These are phyloP conservation scores for Eurypyga helias DNA, from an alignment of 2,113 vertebrate genomes.

Conservation along the genomic window DNA sequence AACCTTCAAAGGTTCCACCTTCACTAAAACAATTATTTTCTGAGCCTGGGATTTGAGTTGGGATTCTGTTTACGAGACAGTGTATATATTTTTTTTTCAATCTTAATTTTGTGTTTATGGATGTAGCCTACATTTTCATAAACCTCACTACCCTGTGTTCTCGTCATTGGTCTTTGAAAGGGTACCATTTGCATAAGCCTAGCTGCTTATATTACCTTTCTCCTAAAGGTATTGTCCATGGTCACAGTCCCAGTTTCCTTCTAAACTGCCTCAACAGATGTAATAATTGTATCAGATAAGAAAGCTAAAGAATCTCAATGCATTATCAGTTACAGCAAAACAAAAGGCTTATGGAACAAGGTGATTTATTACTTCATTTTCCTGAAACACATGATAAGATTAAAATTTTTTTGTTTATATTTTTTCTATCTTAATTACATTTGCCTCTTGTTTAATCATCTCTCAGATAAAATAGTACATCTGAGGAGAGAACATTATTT, in stretches of 20 bases:
- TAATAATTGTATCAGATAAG: not conserved
- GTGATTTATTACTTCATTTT: not conserved
- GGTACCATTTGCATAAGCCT: not conserved
- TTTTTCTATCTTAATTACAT: not conserved
- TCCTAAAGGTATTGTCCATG: not conserved
- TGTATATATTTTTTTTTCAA: not conserved
- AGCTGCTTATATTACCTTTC: not conserved
- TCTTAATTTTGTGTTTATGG: not conserved
- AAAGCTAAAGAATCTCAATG: not conserved
- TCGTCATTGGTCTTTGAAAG: not conserved
- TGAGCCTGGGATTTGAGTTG: not conserved
- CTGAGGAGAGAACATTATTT: constrained; percentile 55
- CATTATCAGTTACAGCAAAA: not conserved
- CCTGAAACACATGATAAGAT: not conserved
- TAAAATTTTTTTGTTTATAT: not conserved
- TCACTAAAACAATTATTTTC: not conserved
- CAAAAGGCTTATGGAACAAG: not conserved
- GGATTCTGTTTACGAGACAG: not conserved
- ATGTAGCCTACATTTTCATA: not conserved
- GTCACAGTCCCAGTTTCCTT: not conserved
- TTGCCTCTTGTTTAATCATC: constrained; percentile 15
- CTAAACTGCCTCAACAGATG: not conserved
- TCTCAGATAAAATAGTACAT: not conserved
- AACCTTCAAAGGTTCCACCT: not conserved
- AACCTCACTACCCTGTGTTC: not conserved